phyloP scores from a whole-genome alignment of 1,140 invertebrate species.

The Cydia pomonella region DNA sequence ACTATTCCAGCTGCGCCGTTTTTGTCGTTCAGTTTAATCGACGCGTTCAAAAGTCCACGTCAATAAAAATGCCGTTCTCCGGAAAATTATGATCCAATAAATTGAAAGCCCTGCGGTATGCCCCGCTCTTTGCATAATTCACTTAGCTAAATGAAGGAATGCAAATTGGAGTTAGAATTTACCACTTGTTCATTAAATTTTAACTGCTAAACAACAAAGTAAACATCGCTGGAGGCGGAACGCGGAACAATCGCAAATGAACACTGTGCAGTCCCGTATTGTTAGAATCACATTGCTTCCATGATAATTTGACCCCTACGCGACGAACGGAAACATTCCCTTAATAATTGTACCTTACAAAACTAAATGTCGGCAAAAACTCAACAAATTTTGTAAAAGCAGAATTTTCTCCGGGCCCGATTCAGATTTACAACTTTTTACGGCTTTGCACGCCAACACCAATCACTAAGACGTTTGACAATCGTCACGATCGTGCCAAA shows the following conservation, averaged over 20 bases:
- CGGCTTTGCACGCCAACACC: too few relatives aligned
- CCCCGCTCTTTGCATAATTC: background rate
- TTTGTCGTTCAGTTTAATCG: background rate
- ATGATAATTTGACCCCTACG: too few relatives aligned
- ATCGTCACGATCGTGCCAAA: too few relatives aligned
- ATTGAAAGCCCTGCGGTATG: background rate
- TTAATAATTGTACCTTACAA: too few relatives aligned
- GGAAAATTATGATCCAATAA: background rate
- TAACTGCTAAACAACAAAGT: conserved; percentile 11
- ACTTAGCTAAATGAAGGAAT: background rate
- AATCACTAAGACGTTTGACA: too few relatives aligned
- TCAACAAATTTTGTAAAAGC: too few relatives aligned
- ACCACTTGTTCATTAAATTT: background rate
- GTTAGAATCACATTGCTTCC: too few relatives aligned
- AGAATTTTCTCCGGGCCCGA: too few relatives aligned
- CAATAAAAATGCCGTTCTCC: background rate
- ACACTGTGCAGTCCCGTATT: too few relatives aligned
- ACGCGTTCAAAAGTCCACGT: background rate
- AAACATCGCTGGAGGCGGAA: background rate
- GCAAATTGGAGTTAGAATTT: conserved; percentile 8
- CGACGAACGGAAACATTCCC: too few relatives aligned
- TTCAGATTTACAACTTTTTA: too few relatives aligned
- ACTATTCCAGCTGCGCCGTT: background rate
- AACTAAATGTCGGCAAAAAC: too few relatives aligned
- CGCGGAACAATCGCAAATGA: background rate